Percentiles rank a stretch among this genome's conserved stretches.
Conservation (phyloP, 2,888 invertebrate genomes). For the Melangyna quadrimaculata region DNA sequence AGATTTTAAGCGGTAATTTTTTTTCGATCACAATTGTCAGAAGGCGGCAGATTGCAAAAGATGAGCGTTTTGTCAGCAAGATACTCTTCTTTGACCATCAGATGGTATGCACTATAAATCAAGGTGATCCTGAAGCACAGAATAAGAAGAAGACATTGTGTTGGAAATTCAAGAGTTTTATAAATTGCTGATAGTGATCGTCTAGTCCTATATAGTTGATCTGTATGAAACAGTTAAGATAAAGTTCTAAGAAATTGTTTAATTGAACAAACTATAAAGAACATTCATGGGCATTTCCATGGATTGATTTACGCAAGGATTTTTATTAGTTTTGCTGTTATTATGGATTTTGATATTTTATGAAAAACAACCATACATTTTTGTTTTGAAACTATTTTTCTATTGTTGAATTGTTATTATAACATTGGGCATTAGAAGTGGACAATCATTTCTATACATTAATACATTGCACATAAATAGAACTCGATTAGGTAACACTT, state of each 20-base stretch:
- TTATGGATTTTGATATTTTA: too few species aligned
- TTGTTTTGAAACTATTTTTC: too few species aligned
- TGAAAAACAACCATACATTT: too few species aligned
- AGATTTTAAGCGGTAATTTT: slow-evolving; percentile 44
- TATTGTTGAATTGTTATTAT: too few species aligned
- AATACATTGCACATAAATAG: too few species aligned
- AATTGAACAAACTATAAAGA: too few species aligned
- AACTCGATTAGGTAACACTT: too few species aligned
- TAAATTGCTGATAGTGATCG: slow-evolving; percentile 42
- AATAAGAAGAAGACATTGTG: not conserved
- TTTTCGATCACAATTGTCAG: slow-evolving; percentile 47
- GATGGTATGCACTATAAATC: not conserved
- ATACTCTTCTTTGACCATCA: not conserved
- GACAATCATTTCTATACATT: too few species aligned
- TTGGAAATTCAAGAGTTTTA: slow-evolving; percentile 1
- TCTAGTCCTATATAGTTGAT: slow-evolving; percentile 4
- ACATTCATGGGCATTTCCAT: too few species aligned
- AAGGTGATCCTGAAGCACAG: not conserved
- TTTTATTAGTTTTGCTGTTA: too few species aligned
- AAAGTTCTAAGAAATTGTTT: not conserved
- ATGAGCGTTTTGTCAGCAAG: slow-evolving; percentile 30
- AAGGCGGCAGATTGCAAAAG: slow-evolving; percentile 47
- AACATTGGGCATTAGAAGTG: too few species aligned
- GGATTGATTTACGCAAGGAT: too few species aligned
- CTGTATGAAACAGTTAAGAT: not conserved